Evolutionary conservation across 1,140 invertebrate genomes (phyloP).

Genomic region (Cyclargus thomasi): DNA sequence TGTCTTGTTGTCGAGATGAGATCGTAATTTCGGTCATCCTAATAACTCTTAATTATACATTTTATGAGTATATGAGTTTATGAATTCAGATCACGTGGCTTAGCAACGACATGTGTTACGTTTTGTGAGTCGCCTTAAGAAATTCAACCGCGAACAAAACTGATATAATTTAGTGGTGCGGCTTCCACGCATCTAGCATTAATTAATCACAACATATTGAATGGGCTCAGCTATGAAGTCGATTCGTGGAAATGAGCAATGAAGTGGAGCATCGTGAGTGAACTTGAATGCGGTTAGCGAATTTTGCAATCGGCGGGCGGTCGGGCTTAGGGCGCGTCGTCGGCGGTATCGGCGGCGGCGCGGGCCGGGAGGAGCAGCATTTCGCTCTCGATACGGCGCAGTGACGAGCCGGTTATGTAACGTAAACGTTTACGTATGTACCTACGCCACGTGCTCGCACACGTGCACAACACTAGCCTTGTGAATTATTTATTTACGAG

Average conservation of each 20-base stretch:
- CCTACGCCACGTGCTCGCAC: slow-evolving; percentile 64
- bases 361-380: slow-evolving; percentile 28
- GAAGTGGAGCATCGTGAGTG: neutral
- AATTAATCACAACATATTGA: neutral
- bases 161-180: no score
- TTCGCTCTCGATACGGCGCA: slow-evolving; percentile 59
- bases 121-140: no score
- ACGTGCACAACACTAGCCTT: slow-evolving; percentile 72
- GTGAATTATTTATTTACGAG: slow-evolving; percentile 75
- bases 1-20: neutral
- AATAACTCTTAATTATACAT: no score
- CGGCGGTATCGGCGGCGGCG: no score
- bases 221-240: neutral
- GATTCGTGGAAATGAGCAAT: neutral
- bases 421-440: slow-evolving; percentile 73
- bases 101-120: no score
- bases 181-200: neutral
- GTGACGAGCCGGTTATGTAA: slow-evolving; percentile 70
- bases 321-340: slow-evolving; percentile 29
- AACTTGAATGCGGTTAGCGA: neutral
- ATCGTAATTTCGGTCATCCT: no score
- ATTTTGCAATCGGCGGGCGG: neutral
- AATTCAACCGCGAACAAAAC: no score
- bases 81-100: no score
- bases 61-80: no score